Percentiles rank a stretch among this genome's conserved stretches.
These are phyloP conservation scores for Stigmatopora argus DNA, from an alignment of 2,113 vertebrate species.

Conservation along the genomic window DNA sequence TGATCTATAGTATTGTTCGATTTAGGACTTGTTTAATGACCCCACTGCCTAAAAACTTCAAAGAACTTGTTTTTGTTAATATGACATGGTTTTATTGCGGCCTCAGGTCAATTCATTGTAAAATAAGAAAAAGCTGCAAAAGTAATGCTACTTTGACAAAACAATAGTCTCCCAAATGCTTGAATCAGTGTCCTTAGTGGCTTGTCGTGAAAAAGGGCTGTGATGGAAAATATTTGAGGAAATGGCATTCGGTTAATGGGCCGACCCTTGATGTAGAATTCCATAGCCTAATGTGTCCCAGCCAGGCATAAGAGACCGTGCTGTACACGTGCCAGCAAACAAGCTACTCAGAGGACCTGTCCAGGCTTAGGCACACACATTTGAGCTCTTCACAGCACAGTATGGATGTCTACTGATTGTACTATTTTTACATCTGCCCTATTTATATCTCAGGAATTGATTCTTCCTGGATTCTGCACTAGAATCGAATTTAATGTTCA, in stretches of 20 bases:
- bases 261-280: constrained; percentile 67
- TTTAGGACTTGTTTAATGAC: no score
- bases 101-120: neutral
- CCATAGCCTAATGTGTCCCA: constrained; percentile 68
- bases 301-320: constrained; percentile 60
- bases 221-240: constrained; percentile 69
- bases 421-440: constrained; percentile 9
- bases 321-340: constrained; percentile 52
- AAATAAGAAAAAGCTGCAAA: constrained; percentile 14
- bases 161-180: neutral
- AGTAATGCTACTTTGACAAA: neutral
- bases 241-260: constrained; percentile 67
- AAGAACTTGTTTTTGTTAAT: no score
- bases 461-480: neutral
- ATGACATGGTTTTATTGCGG: neutral
- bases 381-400: constrained; percentile 7
- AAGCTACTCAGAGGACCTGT: constrained; percentile 51
- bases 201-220: constrained; percentile 29
- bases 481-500: neutral
- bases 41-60: no score
- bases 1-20: no score
- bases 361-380: constrained; percentile 16
- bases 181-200: constrained; percentile 1
- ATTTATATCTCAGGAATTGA: constrained; percentile 1
- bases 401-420: constrained; percentile 17